phyloP scores from a whole-genome alignment of 2,888 invertebrate species.

The Eupithecia abbreviata region DNA sequence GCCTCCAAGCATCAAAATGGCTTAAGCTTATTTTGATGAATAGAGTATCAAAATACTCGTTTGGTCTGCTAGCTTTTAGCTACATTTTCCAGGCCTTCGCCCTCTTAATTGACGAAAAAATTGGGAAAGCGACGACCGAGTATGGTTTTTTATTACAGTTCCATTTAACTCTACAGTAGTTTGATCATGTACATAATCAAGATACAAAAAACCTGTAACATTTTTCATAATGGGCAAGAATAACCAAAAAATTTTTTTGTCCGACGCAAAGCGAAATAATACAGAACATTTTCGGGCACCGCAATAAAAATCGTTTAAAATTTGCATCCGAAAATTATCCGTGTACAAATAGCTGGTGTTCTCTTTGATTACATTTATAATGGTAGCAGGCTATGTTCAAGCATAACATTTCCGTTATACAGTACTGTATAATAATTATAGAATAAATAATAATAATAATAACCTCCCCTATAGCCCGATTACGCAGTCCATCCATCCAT shows the following conservation, averaged over 20 bases:
- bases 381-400: conserved; percentile 45
- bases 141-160: neutral
- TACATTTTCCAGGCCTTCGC: too few relatives aligned
- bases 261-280: conserved; percentile 15
- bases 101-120: too few relatives aligned
- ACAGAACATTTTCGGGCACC: conserved; percentile 32
- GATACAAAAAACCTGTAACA: neutral
- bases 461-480: too few relatives aligned
- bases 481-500: too few relatives aligned
- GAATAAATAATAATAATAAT: too few relatives aligned
- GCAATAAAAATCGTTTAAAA: conserved; percentile 47
- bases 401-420: conserved; percentile 36
- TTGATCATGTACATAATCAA: neutral
- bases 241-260: conserved; percentile 13
- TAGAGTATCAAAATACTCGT: too few relatives aligned
- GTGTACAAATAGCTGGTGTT: conserved; percentile 40
- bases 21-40: too few relatives aligned
- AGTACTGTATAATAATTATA: too few relatives aligned
- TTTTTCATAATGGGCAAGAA: neutral
- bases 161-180: neutral
- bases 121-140: too few relatives aligned
- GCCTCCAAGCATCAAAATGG: too few relatives aligned
- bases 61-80: too few relatives aligned
- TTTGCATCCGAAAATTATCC: conserved; percentile 43
- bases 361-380: conserved; percentile 54